Conservation (phyloP, 1,140 invertebrate species). For the Matsumurasca onukii region DNA sequence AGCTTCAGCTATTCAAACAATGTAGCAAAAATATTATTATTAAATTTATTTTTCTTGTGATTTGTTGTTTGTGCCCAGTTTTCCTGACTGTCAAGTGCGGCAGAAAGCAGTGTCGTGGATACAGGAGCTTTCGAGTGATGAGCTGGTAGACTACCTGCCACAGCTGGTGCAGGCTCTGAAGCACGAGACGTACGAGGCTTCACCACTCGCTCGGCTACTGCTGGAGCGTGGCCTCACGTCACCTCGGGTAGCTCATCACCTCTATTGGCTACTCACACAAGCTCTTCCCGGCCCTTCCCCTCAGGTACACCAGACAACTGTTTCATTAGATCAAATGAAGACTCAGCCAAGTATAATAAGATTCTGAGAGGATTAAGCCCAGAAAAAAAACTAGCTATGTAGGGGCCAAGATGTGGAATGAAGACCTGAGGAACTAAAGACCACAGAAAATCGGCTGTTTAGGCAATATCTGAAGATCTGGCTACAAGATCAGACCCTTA, state of each 20-base stretch:
- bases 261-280: constrained; percentile 92
- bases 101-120: constrained; percentile 83
- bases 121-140: constrained; percentile 75
- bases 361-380: too few species aligned
- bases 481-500: too few species aligned
- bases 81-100: constrained; percentile 86
- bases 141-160: constrained; percentile 87
- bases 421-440: too few species aligned
- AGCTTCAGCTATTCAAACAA: too few species aligned
- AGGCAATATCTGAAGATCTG: too few species aligned
- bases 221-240: constrained; percentile 81
- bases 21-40: too few species aligned
- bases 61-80: constrained; percentile 63
- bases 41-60: too few species aligned
- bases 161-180: constrained; percentile 93
- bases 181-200: constrained; percentile 91
- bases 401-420: too few species aligned
- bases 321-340: too few species aligned
- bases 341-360: too few species aligned
- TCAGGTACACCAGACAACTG: constrained; percentile 50
- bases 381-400: too few species aligned
- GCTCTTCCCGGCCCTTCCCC: constrained; percentile 69
- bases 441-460: too few species aligned
- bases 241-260: constrained; percentile 86
- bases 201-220: constrained; percentile 78